These are phyloP conservation scores for Stichopus chloronotus DNA, from an alignment of 35 echinoderm and acorn worm species.

Conservation along the genomic window DNA sequence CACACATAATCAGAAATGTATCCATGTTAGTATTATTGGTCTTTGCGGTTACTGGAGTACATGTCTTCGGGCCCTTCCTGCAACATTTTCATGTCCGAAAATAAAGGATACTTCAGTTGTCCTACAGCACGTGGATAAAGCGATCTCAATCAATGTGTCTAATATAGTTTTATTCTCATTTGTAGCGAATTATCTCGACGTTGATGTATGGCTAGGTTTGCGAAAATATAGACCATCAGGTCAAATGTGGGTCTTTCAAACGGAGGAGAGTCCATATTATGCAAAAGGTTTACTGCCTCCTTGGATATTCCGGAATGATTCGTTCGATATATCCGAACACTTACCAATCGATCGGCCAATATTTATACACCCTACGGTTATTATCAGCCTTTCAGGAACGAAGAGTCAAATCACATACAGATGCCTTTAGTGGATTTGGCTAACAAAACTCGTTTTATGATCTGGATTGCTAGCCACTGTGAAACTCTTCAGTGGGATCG, in stretches of 20 bases:
- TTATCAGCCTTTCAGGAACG: background rate
- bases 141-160: background rate
- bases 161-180: constrained; percentile 6
- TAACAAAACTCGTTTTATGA: constrained; percentile 2
- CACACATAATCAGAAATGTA: background rate
- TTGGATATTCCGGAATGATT: constrained; percentile 7
- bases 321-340: background rate
- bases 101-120: background rate
- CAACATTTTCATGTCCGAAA: background rate
- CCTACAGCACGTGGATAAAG: background rate
- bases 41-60: background rate
- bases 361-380: constrained; percentile 21
- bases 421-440: background rate
- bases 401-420: background rate
- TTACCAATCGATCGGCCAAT: background rate
- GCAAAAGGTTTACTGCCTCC: background rate
- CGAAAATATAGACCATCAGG: background rate
- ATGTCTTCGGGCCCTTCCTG: background rate
- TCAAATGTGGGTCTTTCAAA: background rate
- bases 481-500: constrained; percentile 19
- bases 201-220: background rate
- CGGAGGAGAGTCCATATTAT: constrained; percentile 7
- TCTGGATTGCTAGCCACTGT: constrained; percentile 37
- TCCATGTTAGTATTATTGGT: background rate
- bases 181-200: background rate